phyloP scores from a whole-genome alignment of 2,113 vertebrate genomes.

The Chaenogobius annularis region DNA sequence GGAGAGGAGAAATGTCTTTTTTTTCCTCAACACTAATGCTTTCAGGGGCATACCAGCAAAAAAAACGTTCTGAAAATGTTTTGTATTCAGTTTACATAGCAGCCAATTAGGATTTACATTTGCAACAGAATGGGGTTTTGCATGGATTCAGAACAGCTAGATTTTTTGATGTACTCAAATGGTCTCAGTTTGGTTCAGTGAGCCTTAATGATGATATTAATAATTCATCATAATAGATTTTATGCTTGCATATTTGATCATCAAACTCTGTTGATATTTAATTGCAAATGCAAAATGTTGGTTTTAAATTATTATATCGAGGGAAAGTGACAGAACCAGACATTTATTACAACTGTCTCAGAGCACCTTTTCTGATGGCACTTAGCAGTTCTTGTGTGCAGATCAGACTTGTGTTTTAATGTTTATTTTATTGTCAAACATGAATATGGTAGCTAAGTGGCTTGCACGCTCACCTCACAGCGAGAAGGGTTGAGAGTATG shows the following conservation, averaged over 20 bases:
- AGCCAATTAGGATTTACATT: background rate
- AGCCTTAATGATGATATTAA: too few relatives aligned
- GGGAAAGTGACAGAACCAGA: too few relatives aligned
- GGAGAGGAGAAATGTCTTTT: constrained; percentile 62
- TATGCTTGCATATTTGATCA: too few relatives aligned
- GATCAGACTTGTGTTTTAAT: too few relatives aligned
- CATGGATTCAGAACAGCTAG: background rate
- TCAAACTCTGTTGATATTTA: background rate
- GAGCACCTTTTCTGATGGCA: background rate
- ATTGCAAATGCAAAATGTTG: background rate
- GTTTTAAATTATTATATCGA: background rate
- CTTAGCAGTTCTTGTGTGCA: background rate
- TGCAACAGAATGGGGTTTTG: background rate
- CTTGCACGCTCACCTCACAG: too few relatives aligned
- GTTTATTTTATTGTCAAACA: too few relatives aligned
- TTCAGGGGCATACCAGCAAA: constrained; percentile 37
- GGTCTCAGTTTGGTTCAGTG: too few relatives aligned
- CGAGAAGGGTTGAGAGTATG: too few relatives aligned
- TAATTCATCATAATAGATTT: too few relatives aligned
- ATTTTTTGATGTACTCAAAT: too few relatives aligned
- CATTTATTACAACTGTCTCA: background rate
- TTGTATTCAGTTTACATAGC: constrained; percentile 51
- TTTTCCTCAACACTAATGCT: constrained; percentile 63
- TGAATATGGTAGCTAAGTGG: too few relatives aligned
- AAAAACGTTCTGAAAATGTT: constrained; percentile 58